Evolutionary conservation across 2,113 vertebrate genomes (phyloP), one percentile per base, ranked within the genome.

Genomic region (Argyrosomus japonicus): DNA sequence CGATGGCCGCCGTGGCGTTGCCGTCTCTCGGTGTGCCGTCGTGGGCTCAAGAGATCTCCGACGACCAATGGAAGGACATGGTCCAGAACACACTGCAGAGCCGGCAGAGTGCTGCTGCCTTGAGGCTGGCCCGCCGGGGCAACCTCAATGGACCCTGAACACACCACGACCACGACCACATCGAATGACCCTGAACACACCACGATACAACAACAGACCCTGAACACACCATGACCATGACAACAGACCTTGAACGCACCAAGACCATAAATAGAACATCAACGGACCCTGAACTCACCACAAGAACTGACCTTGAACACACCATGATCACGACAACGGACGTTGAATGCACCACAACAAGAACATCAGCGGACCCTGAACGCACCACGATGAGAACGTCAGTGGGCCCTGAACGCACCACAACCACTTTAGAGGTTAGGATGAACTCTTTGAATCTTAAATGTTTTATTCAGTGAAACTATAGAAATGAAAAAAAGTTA

Each of bases 41-140:
- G 5, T 99, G 98, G 98, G 98, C 98, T 8, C 95, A 51, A 68
- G 96, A 98, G 90, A 97, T 99, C 88, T 98, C 98, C 0, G 98
- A 99, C 3, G 97, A 98, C 68, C 98, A 99, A 88, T 99, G 98
- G 98, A 95, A 96, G 85, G 96, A 97, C 65, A 95, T 99, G 95
- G 98, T 99, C 29, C 95, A 96, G 87, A 95, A 96, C 91, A 96
- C 97, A 0, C 96, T 99, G 84, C 95, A 98, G 90, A 95, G 95
- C 72, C 94, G 96, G 50, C 96, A 97, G 86, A 95, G 85, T 50
- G 87, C 92, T 0, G 5, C 88, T 0, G 2, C 75, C 25, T 72
- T 89, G 1, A 71, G 50, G 32, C 56, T 85, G 12, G 3, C 23
- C n/a, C 86, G 67, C 50, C 27, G 57, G 11, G 3, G 3, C 40